Base-by-base conservation (phyloP, 2,797 vertebrate species). In the Alcedo atthis region DNA sequence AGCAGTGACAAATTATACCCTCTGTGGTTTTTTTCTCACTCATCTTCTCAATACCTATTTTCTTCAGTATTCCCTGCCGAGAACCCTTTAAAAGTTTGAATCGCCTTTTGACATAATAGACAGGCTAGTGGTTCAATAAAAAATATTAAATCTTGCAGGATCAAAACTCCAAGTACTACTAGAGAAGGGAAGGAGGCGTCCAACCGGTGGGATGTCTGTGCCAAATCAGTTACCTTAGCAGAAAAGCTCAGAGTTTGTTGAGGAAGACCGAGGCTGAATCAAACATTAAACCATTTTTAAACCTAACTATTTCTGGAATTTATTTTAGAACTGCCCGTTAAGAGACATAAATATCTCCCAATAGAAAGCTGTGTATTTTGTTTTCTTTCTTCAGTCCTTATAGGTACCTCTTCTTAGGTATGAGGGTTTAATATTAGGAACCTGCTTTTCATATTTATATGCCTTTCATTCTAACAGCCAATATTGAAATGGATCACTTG, bases 1-100 rank as follows among this genome's bases (percentile, higher is more conserved):
- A 94, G 69, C 89, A 87, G 69, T 78, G 87, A 87, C 46, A 95
- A 93, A 91, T 83, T 1, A 94, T 69, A 87, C 33, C 48, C 42
- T 92, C 73, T 21, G 24, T 2, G 9, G 0, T 11, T 85, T 92
- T 26, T 26, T 93, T 82, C 89, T 81, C 76, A 75, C 73, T 82
- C 42, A 83, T 83, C 58, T 81, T 90, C 73, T 81, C 81, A 71
- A 48, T 75, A 68, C 6, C 46, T 78, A 62, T 90, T 91, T 95
- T 83, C 66, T 89, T 87, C 54, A 40, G 12, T 68, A 59, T 89
- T 94, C 88, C 76, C 76, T 75, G 58, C 73, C 62, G 89, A 68
- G 46, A 64, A 85, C 1, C 11, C 68, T 87, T 89, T 85, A 64
- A 68, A 95, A 87, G 45, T 70, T 37, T 74, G 59, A 94, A 87